phyloP scores from a whole-genome alignment of 2,888 invertebrate species.

The Ptycholaimellus sp. region DNA sequence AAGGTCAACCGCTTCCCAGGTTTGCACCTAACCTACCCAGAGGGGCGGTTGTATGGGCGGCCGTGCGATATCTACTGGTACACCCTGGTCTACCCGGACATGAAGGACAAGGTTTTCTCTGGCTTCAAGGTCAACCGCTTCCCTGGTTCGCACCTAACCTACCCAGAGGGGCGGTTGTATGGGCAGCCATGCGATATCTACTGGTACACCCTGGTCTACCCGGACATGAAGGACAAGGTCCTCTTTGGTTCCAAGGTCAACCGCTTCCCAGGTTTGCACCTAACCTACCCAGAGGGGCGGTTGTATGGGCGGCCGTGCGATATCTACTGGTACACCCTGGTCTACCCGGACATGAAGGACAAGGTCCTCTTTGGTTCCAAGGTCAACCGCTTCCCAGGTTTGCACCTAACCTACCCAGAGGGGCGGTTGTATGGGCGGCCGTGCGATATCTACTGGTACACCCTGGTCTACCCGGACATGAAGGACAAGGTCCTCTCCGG shows the following conservation, averaged over 20 bases:
- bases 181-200: conserved; percentile 28
- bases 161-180: conserved; percentile 23
- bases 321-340: conserved; percentile 31
- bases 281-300: conserved; percentile 24
- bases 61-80: conserved; percentile 32
- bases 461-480: conserved; percentile 27
- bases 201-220: conserved; percentile 30
- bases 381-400: conserved; percentile 33
- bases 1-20: too few relatives aligned
- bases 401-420: too few relatives aligned
- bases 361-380: conserved; percentile 22
- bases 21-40: too few relatives aligned
- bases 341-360: conserved; percentile 26
- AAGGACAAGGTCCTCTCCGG: conserved; percentile 16
- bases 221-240: conserved; percentile 25
- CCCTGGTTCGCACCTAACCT: too few relatives aligned
- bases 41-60: conserved; percentile 22
- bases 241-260: conserved; percentile 27
- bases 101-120: conserved; percentile 18
- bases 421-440: conserved; percentile 21
- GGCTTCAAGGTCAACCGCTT: conserved; percentile 30
- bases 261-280: conserved; percentile 33
- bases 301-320: conserved; percentile 26
- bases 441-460: conserved; percentile 32
- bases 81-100: conserved; percentile 27